These are phyloP conservation scores for Drosophila ezoana DNA, from an alignment of 2,888 invertebrate species.

Conservation along the genomic window DNA sequence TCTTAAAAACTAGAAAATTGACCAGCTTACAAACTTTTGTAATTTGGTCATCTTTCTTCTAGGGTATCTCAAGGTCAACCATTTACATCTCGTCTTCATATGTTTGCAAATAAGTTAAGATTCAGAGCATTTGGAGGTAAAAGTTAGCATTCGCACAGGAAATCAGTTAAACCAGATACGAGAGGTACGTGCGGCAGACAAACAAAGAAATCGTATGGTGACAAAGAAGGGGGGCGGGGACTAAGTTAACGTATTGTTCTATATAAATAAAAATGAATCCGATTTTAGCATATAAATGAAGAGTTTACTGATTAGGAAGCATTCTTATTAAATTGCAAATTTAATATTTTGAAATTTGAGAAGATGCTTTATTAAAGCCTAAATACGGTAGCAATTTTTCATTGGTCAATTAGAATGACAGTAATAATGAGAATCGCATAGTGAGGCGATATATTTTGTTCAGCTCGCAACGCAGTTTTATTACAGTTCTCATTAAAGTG, in stretches of 20 bases:
- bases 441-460: too few species aligned
- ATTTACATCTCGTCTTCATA: neutral
- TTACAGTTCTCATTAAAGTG: too few species aligned
- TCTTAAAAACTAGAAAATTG: too few species aligned
- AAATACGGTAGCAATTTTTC: constrained; percentile 17
- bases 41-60: too few species aligned
- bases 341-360: constrained; percentile 38
- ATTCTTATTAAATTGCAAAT: constrained; percentile 41
- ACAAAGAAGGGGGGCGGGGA: constrained; percentile 9
- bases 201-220: constrained; percentile 13
- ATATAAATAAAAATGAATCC: constrained; percentile 35
- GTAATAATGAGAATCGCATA: too few species aligned
- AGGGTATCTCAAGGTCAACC: constrained; percentile 14
- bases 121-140: constrained; percentile 42
- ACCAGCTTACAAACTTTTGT: too few species aligned
- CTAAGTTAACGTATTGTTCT: constrained; percentile 17
- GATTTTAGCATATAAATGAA: constrained; percentile 45
- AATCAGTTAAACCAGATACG: constrained; percentile 21
- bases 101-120: constrained; percentile 22
- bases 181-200: constrained; percentile 18
- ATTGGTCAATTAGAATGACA: too few species aligned
- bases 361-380: constrained; percentile 10
- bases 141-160: constrained; percentile 34
- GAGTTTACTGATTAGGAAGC: constrained; percentile 40
- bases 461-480: too few species aligned